Conservation (phyloP, 2,888 invertebrate species). For the Carabus problematicus region DNA sequence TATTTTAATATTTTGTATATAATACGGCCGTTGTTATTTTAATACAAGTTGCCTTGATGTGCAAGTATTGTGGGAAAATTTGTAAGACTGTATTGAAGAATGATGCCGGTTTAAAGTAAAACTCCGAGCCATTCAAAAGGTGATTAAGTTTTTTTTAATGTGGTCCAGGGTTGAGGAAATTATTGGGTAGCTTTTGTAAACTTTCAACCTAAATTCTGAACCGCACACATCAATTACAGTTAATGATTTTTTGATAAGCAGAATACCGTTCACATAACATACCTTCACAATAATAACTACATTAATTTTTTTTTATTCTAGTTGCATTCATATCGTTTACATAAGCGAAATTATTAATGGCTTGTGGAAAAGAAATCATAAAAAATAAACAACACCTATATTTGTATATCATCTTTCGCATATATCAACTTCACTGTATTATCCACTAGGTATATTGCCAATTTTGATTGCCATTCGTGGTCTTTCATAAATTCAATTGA, state of each 20-base stretch:
- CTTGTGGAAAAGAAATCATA: neutral
- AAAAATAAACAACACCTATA: too few species aligned
- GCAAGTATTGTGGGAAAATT: too few species aligned
- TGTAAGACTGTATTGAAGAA: too few species aligned
- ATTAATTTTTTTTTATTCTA: slow-evolving; percentile 16
- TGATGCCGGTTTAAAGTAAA: slow-evolving; percentile 1
- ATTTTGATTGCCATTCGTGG: too few species aligned
- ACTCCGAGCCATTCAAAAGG: slow-evolving; percentile 8
- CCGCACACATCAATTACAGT: slow-evolving; percentile 26
- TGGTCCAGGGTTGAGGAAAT: slow-evolving; percentile 7
- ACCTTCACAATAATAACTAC: slow-evolving; percentile 29
- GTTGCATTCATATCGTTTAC: slow-evolving; percentile 2
- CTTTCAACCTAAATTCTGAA: slow-evolving; percentile 37
- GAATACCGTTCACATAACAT: slow-evolving; percentile 24
- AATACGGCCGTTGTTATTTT: too few species aligned
- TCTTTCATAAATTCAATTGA: slow-evolving; percentile 18
- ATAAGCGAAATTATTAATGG: slow-evolving; percentile 15
- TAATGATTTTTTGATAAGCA: slow-evolving; percentile 38
- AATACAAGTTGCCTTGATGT: too few species aligned
- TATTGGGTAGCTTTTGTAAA: slow-evolving; percentile 33
- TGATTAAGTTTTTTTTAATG: slow-evolving; percentile 10
- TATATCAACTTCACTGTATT: too few species aligned
- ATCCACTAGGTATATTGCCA: too few species aligned
- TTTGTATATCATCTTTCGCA: too few species aligned
- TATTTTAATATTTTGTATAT: too few species aligned